Base-by-base conservation (phyloP, 2,888 invertebrate genomes). In the Hypolimnas misippus region DNA sequence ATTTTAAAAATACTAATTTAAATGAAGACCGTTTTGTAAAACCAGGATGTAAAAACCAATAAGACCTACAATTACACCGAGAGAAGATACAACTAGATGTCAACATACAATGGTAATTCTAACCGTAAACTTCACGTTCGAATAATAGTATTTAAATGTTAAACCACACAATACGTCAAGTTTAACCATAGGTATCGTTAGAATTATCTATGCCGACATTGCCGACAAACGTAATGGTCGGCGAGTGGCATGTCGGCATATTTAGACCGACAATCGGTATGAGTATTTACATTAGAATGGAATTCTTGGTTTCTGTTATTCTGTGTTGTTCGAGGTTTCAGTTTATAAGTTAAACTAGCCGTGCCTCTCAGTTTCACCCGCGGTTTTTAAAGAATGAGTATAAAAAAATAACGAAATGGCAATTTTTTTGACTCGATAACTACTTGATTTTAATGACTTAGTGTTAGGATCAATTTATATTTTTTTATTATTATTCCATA, bases 151-250 rank as follows among this genome's bases (percentile, higher is more conserved):
- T 49, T 49, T 25, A 2, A 49, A 49, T 49, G 49, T 49, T 49
- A 29, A 21, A 10, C n/a, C 19, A 49, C 14, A 49, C 29, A 49
- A 49, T 29, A 49, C 49, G 6, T 2, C 25, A 49, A 49, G 49
- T 49, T 19, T 49, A 49, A 29, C 49, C 49, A 49, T 8, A 49
- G 49, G 25, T 49, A 49, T 49, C 49, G 25, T 49, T 49, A 29
- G 25, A 49, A 49, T 49, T 49, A 49, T 49, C 29, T 49, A 49
- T 42, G 42, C 42, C 35, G 33, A 10, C 33, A 33, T 8, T 42
- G 19, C 42, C 42, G 42, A 42, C 44, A n/a, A 21, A 46, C 21
- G 17, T 42, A 17, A 17, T 42, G 7, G 21, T 46, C 35, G 35
- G 35, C 35, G 19, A 12, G 12, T 19, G 40, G 19, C 44, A 19